Base-by-base conservation (phyloP, 2,888 invertebrate species). In the Pelosia muscerda region DNA sequence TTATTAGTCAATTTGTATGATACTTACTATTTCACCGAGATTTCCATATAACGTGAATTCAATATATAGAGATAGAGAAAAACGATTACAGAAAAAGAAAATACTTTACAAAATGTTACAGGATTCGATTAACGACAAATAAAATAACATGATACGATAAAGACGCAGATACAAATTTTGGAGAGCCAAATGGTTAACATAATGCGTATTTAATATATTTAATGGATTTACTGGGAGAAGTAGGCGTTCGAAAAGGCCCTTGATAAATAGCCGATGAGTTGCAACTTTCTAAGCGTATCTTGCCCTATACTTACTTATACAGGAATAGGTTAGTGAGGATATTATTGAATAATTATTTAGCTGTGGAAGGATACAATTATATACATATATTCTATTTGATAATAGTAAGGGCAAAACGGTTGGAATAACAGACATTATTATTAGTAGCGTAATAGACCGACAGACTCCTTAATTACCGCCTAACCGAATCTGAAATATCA, bases 181-280 rank as follows among this genome's bases (percentile, higher is more conserved):
- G 78, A 79, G 77, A 77, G 74, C 70, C 74, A 72, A 79, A 75
- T 71, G 79, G 71, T 74, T 70, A 79, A 82, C 81, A 83, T 85
- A 88, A 88, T 87, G 86, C 81, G 75, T 86, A 79, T 88, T 88
- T 88, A 88, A 90, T 88, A 88, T 82, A 87, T 88, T 85, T 88
- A 89, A 90, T 89, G 88, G 88, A 86, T 87, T 86, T 83, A 69
- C 73, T 72, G 81, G 57, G 76, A 68, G 69, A 66, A 75, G 77
- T 66, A 77, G 73, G 75, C 72, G 74, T 72, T 78, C 75, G 70
- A 69, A 71, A 73, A 74, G 60, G 63, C 64, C 64, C 83, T 83
- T 89, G 89, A 90, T 90, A 87, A 87, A 90, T 89, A 84, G 85
- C 78, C 81, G 79, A 84, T 88, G 90, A 89, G 79, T 89, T 86